These are phyloP conservation scores for Microcaecilia unicolor DNA, from an alignment of 2,797 vertebrate genomes.

Conservation along the genomic window DNA sequence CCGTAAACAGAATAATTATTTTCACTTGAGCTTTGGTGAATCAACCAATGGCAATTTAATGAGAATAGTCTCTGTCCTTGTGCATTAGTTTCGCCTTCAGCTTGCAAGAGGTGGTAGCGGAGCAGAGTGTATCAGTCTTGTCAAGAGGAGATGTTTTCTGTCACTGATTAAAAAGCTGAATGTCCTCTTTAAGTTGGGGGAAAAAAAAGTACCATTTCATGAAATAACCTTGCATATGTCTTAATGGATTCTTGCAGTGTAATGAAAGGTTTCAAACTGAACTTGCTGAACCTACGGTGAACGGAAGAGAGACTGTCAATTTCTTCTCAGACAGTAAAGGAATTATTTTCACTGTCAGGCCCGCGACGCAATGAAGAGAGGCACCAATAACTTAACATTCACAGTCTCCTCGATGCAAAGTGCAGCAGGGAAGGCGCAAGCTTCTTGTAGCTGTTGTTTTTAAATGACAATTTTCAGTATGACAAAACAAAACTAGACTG, in stretches of 20 bases:
- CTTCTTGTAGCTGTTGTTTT: neutral
- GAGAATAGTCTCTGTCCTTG: slow-evolving; percentile 42
- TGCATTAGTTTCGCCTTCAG: slow-evolving; percentile 36
- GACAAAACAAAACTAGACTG: slow-evolving; percentile 19
- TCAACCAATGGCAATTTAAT: slow-evolving; percentile 41
- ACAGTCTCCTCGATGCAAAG: slow-evolving; percentile 28
- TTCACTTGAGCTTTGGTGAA: slow-evolving; percentile 32
- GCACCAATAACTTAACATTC: slow-evolving; percentile 39
- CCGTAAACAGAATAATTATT: slow-evolving; percentile 45
- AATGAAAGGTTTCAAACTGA: slow-evolving; percentile 52
- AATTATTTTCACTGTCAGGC: slow-evolving; percentile 33
- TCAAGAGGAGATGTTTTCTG: slow-evolving; percentile 52
- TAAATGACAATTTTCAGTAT: slow-evolving; percentile 9
- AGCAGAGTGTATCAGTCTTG: slow-evolving; percentile 37
- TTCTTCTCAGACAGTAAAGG: slow-evolving; percentile 47
- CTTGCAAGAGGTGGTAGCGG: slow-evolving; percentile 27
- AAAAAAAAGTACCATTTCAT: slow-evolving; percentile 48
- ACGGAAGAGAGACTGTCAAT: slow-evolving; percentile 37
- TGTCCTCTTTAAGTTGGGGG: slow-evolving; percentile 51
- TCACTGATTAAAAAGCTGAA: slow-evolving; percentile 54
- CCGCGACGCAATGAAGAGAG: slow-evolving; percentile 26
- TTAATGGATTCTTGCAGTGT: slow-evolving; percentile 53
- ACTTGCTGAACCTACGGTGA: slow-evolving; percentile 47
- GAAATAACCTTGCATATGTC: slow-evolving; percentile 52
- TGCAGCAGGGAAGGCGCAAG: slow-evolving; percentile 11